A percentile compares a stretch with the other conserved stretches of the same genome.
These are phyloP conservation scores for Mustela lutreola DNA, from an alignment of 2,113 vertebrate species.

Conservation along the genomic window DNA sequence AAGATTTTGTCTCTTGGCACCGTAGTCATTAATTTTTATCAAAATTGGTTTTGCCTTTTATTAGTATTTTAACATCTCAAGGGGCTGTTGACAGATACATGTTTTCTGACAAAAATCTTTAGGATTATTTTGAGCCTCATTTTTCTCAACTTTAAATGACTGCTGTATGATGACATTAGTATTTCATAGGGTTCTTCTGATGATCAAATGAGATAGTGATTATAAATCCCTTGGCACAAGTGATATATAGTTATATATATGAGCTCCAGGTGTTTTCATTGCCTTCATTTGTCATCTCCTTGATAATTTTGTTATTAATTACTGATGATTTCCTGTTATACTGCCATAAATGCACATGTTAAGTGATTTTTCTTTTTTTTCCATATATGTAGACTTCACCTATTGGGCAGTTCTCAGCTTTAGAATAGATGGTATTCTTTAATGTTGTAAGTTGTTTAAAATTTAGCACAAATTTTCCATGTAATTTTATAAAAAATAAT, in stretches of 20 bases:
- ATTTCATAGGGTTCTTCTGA: not conserved
- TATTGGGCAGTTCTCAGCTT: not conserved
- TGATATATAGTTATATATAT: not conserved
- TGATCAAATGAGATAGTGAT: not conserved
- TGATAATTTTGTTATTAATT: not conserved
- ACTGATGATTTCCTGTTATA: slow-evolving; percentile 22
- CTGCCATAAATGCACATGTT: not conserved
- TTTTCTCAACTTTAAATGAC: slow-evolving; percentile 21
- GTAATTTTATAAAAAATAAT: slow-evolving; percentile 8
- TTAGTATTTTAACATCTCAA: slow-evolving; percentile 12
- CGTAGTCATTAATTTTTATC: slow-evolving; percentile 35
- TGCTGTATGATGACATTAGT: not conserved
- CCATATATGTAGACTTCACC: not conserved
- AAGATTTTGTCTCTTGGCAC: not conserved
- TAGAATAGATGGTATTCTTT: not conserved
- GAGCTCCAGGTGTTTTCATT: not conserved
- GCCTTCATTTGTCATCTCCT: not conserved
- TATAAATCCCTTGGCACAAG: slow-evolving; percentile 16
- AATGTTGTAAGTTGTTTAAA: slow-evolving; percentile 20
- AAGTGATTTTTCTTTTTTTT: not conserved
- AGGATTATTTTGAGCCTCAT: slow-evolving; percentile 1
- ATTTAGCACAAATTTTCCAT: not conserved
- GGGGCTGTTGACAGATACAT: not conserved
- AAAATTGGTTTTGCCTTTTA: slow-evolving; percentile 35
- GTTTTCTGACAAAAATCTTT: slow-evolving; percentile 35